A percentile compares a stretch with the other conserved stretches of the same genome.
Conservation (phyloP, 2,113 vertebrate species). For the Aldabrachelys gigantea region DNA sequence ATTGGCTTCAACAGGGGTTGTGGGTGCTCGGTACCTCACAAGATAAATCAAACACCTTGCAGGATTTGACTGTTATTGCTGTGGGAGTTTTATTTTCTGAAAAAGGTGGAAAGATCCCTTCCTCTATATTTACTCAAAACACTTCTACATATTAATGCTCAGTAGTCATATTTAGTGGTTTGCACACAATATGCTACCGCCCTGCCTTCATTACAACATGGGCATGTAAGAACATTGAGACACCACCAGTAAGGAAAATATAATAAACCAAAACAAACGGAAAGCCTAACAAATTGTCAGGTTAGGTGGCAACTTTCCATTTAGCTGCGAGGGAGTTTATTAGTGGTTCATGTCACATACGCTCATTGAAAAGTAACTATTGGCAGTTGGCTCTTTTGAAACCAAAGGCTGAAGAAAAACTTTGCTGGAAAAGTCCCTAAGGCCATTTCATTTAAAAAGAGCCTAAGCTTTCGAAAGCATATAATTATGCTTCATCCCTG, state of each 20-base stretch:
- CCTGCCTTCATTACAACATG: background rate
- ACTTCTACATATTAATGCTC: background rate
- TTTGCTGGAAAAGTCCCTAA: slow-evolving; percentile 67
- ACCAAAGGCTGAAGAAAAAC: slow-evolving; percentile 47
- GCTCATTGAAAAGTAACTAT: background rate
- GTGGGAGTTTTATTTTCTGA: background rate
- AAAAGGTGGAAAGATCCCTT: background rate
- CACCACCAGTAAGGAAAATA: background rate
- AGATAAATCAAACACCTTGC: background rate
- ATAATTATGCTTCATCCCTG: slow-evolving; percentile 68
- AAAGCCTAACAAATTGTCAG: background rate
- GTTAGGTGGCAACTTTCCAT: background rate
- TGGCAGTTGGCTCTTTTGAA: slow-evolving; percentile 15
- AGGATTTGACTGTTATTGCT: background rate
- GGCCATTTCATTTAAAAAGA: slow-evolving; percentile 73
- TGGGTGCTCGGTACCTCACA: background rate
- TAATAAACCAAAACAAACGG: background rate
- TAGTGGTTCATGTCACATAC: slow-evolving; percentile 31
- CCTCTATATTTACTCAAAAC: background rate
- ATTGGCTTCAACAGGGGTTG: background rate
- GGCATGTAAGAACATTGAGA: background rate
- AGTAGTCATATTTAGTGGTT: background rate
- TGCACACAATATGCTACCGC: background rate
- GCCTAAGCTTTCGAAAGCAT: slow-evolving; percentile 59
- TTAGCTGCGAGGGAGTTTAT: slow-evolving; percentile 24